Evolutionary conservation across 2,888 invertebrate species (phyloP).

Genomic region (Rhabditoides inermis): DNA sequence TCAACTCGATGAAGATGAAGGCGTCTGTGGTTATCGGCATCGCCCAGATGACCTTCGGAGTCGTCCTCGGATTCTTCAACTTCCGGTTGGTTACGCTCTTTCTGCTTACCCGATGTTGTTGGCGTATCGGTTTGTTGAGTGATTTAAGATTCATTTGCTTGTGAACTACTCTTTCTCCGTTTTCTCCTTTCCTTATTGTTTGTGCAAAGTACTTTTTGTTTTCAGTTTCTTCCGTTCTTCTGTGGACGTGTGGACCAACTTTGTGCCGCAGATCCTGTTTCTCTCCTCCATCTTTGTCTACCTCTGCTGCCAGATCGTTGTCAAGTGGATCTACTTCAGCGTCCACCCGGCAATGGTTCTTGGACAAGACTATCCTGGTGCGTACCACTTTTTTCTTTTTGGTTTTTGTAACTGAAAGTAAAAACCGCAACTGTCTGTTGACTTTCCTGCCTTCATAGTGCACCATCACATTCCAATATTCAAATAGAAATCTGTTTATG

Average conservation of each 20-base stretch:
- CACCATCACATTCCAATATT: too few species aligned
- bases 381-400: not conserved
- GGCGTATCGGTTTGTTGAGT: too few species aligned
- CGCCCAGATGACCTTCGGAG: constrained; percentile 50
- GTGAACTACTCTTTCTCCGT: too few species aligned
- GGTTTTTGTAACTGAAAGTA: not conserved
- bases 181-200: not conserved
- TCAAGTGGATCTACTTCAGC: constrained; percentile 70
- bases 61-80: constrained; percentile 44
- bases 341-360: constrained; percentile 29
- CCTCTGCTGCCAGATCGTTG: constrained; percentile 83
- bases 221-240: constrained; percentile 59
- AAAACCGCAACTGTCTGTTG: too few species aligned
- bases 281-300: constrained; percentile 83
- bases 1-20: constrained; percentile 54
- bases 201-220: too few species aligned
- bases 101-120: not conserved
- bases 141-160: too few species aligned
- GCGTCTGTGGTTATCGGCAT: constrained; percentile 49
- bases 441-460: too few species aligned
- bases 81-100: constrained; percentile 14
- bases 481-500: too few species aligned
- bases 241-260: constrained; percentile 77
- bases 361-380: constrained; percentile 42
- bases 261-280: constrained; percentile 88